Evolutionary conservation across 2,888 invertebrate species (phyloP), one percentile per base, ranked within the genome.

Genomic region (Epinotia demarniana): DNA sequence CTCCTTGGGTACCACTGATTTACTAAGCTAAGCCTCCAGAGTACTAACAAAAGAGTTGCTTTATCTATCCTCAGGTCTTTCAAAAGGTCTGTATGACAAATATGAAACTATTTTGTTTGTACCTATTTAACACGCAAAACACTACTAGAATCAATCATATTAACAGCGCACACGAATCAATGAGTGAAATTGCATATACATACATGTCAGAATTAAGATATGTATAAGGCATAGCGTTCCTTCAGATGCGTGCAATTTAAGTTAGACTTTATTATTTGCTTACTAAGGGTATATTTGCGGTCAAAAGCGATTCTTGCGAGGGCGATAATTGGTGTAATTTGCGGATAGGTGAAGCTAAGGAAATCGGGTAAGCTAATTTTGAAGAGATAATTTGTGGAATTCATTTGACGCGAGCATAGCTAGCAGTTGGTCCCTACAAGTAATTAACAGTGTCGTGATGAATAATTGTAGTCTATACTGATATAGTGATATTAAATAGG

Each of bases 311-410:
- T 68, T 62, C 23, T 61, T 66, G 67, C 62, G n/a, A n/a, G 66
- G 23, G 23, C 39, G 16, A 70, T 66, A 71, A 75, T 71, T 71
- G 43, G 60, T 53, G 33, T 63, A 75, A 75, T 70, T 75, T 66
- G 71, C 75, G 43, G 27, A 61, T 57, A 62, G 69, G 68, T 57
- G 53, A 70, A 66, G 71, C 58, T 39, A 60, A 55, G 46, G 71
- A 75, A 75, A 75, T 75, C 75, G 18, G 71, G 75, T 75, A 66
- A 66, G 71, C 53, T 75, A 70, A 71, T 71, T 75, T 75, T 66
- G 61, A 71, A 71, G 53, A 60, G 55, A 55, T 61, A 63, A 39
- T 70, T 67, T 70, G 49, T 16, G 43, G 63, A 57, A 67, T 66
- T 49, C 16, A 16, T 19, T 69, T 58, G 70, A 70, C 49, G 70